Conservation (phyloP, 2,888 invertebrate genomes). For the Malachius bipustulatus region DNA sequence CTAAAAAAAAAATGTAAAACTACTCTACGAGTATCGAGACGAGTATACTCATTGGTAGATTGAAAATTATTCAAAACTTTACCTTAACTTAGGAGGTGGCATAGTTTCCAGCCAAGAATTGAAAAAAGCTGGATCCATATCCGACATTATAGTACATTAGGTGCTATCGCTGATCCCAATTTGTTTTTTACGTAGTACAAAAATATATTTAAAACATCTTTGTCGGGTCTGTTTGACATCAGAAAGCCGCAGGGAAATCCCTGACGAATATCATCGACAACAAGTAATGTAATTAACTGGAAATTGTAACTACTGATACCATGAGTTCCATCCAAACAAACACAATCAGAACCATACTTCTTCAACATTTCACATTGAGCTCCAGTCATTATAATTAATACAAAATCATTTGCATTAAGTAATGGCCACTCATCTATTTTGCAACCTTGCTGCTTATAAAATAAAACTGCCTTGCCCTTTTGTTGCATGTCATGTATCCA, state of each 20-base stretch:
- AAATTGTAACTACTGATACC: conserved; percentile 18
- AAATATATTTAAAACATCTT: no score
- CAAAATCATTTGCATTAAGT: conserved; percentile 21
- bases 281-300: conserved; percentile 18
- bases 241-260: conserved; percentile 20
- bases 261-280: conserved; percentile 18
- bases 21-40: no score
- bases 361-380: conserved; percentile 17
- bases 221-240: conserved; percentile 14
- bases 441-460: conserved; percentile 21
- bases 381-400: conserved; percentile 21
- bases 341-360: conserved; percentile 17
- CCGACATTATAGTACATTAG: no score
- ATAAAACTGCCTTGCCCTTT: no score
- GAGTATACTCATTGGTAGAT: no score
- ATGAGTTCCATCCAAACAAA: conserved; percentile 20
- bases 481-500: conserved; percentile 7
- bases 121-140: conserved; percentile 13
- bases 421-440: no score
- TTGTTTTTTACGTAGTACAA: no score
- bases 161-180: no score
- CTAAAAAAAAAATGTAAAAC: no score
- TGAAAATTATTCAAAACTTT: no score
- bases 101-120: conserved; percentile 16
- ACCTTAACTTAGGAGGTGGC: no score